Conservation (phyloP, 1,140 invertebrate genomes). For the Coptotermes formosanus region DNA sequence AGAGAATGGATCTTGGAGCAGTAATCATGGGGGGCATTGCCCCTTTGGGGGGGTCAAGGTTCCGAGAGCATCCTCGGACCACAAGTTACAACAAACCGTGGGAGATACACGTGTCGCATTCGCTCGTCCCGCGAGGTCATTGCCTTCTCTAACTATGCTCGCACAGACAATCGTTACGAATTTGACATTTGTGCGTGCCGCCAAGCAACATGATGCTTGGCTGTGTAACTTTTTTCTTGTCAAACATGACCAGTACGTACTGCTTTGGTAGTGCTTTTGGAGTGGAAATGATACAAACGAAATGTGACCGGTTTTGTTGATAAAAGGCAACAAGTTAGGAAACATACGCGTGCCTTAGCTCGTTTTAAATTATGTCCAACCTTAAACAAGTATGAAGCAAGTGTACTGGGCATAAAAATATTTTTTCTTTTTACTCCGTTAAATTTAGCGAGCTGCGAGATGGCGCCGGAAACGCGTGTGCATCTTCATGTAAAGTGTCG, state of each 20-base stretch:
- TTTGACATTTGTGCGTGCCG: not conserved
- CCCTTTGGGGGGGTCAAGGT: conserved; percentile 7
- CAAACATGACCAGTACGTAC: not conserved
- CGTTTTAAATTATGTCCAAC: too few relatives aligned
- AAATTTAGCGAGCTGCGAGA: too few relatives aligned
- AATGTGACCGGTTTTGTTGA: too few relatives aligned
- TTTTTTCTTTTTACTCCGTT: too few relatives aligned
- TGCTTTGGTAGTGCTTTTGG: not conserved
- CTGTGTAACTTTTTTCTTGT: not conserved
- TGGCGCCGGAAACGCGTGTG: too few relatives aligned
- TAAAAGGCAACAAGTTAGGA: too few relatives aligned
- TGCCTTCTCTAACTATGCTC: not conserved
- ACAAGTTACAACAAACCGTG: not conserved
- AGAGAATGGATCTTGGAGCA: not conserved
- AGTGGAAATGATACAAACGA: too few relatives aligned
- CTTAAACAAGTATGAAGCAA: too few relatives aligned
- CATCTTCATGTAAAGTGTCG: too few relatives aligned
- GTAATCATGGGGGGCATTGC: not conserved
- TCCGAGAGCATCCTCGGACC: not conserved
- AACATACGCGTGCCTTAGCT: too few relatives aligned
- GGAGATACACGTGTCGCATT: not conserved
- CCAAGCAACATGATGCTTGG: not conserved
- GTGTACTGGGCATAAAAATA: too few relatives aligned
- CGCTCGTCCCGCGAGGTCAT: not conserved
- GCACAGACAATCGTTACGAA: not conserved